Conservation (phyloP, 2,888 invertebrate species). For the Metopia argyrocephala region DNA sequence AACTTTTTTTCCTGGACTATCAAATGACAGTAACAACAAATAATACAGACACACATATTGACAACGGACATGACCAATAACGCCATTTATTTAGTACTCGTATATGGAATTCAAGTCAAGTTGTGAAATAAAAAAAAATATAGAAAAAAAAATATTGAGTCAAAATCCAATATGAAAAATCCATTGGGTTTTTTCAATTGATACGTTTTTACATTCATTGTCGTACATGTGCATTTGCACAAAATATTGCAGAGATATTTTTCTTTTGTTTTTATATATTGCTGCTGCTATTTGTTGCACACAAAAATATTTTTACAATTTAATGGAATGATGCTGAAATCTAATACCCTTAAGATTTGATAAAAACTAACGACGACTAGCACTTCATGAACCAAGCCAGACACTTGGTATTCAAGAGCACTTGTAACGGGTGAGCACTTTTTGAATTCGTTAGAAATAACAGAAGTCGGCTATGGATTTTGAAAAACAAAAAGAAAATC, state of each 20-base stretch:
- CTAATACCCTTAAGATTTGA: slow-evolving; percentile 58
- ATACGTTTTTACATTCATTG: slow-evolving; percentile 7
- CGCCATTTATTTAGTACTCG: slow-evolving; percentile 36
- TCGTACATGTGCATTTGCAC: slow-evolving; percentile 6
- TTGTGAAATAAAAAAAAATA: not conserved
- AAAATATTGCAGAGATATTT: slow-evolving; percentile 51
- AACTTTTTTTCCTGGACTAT: slow-evolving; percentile 50
- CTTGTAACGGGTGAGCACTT: not conserved
- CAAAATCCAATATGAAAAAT: slow-evolving; percentile 35
- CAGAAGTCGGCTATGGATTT: too few species aligned
- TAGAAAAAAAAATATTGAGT: not conserved
- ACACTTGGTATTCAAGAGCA: slow-evolving; percentile 40
- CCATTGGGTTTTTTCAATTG: slow-evolving; percentile 45
- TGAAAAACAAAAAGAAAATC: too few species aligned
- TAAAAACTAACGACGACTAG: not conserved
- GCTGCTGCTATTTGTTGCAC: not conserved
- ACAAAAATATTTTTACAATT: slow-evolving; percentile 28
- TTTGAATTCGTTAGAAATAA: too few species aligned
- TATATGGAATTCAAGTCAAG: slow-evolving; percentile 19
- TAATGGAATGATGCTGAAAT: slow-evolving; percentile 59
- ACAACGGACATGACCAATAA: slow-evolving; percentile 60
- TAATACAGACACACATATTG: slow-evolving; percentile 50
- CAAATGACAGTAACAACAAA: slow-evolving; percentile 54
- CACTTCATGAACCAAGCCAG: not conserved
- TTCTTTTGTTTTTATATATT: slow-evolving; percentile 9